Conservation (phyloP, 2,113 vertebrate genomes). For the Formicarius rufipectus region DNA sequence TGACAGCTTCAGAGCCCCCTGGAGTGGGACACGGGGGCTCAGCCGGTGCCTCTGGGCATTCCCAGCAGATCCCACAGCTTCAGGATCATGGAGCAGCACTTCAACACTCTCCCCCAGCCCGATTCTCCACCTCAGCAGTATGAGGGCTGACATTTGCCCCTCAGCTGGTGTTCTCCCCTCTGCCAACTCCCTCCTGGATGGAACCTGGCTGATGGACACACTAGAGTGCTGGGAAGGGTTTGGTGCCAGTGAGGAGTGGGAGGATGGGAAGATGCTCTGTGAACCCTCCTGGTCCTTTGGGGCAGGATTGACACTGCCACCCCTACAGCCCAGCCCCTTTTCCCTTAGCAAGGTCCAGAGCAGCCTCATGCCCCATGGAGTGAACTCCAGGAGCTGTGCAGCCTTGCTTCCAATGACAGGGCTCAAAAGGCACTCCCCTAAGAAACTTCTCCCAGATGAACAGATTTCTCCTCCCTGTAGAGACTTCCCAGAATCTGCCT, state of each 20-base stretch:
- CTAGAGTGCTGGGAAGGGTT: background rate
- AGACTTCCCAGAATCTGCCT: background rate
- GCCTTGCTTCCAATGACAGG: background rate
- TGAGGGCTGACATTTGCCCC: background rate
- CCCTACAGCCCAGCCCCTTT: background rate
- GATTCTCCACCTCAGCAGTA: background rate
- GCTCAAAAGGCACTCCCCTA: background rate
- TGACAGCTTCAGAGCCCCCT: background rate
- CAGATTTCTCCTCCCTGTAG: background rate
- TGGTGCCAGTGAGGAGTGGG: background rate
- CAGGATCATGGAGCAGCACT: background rate
- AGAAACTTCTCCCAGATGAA: background rate
- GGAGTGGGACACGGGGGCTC: background rate
- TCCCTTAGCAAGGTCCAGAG: background rate
- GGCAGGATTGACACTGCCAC: background rate
- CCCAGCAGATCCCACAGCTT: background rate
- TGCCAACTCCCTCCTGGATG: background rate
- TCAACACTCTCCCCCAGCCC: rapidly evolving
- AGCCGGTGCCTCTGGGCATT: background rate
- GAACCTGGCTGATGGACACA: rapidly evolving
- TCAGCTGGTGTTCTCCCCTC: background rate
- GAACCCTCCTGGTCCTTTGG: background rate
- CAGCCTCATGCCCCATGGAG: background rate
- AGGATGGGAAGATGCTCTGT: background rate
- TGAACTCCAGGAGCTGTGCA: background rate